These are phyloP conservation scores for Ammodytes dubius DNA, from an alignment of 2,113 vertebrate species.

Conservation along the genomic window DNA sequence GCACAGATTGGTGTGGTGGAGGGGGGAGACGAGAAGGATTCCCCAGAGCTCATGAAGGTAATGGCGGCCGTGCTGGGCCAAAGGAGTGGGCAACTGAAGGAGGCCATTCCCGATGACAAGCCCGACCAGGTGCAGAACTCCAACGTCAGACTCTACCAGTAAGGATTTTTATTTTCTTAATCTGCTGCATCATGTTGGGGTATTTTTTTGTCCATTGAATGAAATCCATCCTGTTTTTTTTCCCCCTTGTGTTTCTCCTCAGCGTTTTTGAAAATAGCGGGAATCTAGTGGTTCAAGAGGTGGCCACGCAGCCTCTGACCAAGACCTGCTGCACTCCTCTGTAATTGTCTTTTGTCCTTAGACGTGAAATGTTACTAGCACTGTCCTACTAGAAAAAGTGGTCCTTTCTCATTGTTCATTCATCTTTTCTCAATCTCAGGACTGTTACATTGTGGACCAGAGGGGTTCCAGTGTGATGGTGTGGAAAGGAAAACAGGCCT, in stretches of 20 bases:
- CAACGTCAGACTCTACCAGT: conserved; percentile 90
- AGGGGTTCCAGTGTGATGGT: conserved; percentile 88
- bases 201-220: not conserved
- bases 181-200: not conserved
- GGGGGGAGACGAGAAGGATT: conserved; percentile 81
- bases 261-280: conserved; percentile 89
- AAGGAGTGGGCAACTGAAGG: conserved; percentile 79
- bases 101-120: conserved; percentile 77
- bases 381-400: not conserved
- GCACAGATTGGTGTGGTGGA: conserved; percentile 90
- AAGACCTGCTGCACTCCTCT: conserved; percentile 89
- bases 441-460: conserved; percentile 92
- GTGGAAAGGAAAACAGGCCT: conserved; percentile 92
- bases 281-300: conserved; percentile 90
- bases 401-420: conserved; percentile 1
- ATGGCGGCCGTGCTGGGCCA: conserved; percentile 89
- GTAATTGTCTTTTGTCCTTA: conserved; percentile 74
- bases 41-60: conserved; percentile 88
- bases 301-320: conserved; percentile 91
- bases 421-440: conserved; percentile 76
- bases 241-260: conserved; percentile 12
- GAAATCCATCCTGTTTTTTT: not conserved
- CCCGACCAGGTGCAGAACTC: conserved; percentile 79
- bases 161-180: not conserved
- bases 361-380: not conserved